Evolutionary conservation across 2,888 invertebrate genomes (phyloP), one percentile per base, ranked within the genome.

Genomic region (Tiliacea citrago): DNA sequence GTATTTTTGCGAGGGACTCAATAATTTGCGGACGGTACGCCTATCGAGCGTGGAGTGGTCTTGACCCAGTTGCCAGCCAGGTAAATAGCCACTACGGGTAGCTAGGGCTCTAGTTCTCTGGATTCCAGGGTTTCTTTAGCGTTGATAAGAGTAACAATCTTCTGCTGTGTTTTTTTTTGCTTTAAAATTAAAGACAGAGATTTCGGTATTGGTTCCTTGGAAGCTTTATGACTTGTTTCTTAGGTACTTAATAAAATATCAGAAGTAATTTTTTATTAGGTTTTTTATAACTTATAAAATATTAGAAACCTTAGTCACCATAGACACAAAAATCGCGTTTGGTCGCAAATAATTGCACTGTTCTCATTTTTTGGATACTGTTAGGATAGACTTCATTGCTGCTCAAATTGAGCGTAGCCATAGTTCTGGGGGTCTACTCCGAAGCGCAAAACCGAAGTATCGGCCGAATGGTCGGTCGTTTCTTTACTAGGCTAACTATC

Each of bases 41-140:
- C 75, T 84, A 85, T 86, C 82, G 83, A 78, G 84, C 78, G 75
- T 51, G 42, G 68, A 78, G 83, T 71, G 78, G 66, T 67, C 85
- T 88, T 88, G 88, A 88, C 88, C 88, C 63, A 85, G 61, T 86
- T 88, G 57, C 73, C n/a, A 35, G 67, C 60, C 83, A 86, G 83
- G 86, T 86, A 86, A 84, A 84, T 82, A 84, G 81, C 74, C 75
- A 75, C 79, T 84, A 75, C 39, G 18, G 51, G 42, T 42, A 60
- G 55, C 61, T 76, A 53, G 65, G 49, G 45, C 39, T 63, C 68
- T 57, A 45, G 73, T 62, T 55, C 73, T 67, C 58, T 45, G 29
- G 35, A 13, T 51, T 61, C 53, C 63, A 79, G 67, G 58, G 53
- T 13, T 75, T 75, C 68, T 73, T 73, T 47, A 39, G 67, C 16